These are phyloP conservation scores for Brachionus sp. DNA, from an alignment of 1,140 invertebrate species.

Conservation along the genomic window DNA sequence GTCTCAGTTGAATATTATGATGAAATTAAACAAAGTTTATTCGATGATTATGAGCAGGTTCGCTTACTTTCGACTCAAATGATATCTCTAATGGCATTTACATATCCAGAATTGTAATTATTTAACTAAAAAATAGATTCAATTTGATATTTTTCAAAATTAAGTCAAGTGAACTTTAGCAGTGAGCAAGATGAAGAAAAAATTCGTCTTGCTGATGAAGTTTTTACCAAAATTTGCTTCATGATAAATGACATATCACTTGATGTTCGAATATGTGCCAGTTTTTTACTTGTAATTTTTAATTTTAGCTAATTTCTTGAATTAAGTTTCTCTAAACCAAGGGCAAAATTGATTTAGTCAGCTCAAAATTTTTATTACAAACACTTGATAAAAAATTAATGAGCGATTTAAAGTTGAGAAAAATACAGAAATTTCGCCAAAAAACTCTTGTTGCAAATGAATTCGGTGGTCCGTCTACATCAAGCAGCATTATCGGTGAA, in stretches of 20 bases:
- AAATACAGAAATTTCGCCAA: constrained; percentile 2
- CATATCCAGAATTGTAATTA: constrained; percentile 78
- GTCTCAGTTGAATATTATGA: constrained; percentile 74
- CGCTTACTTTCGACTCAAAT: constrained; percentile 77
- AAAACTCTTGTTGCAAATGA: constrained; percentile 10
- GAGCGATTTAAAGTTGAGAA: constrained; percentile 78
- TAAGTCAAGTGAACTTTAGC: background rate
- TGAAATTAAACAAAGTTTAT: constrained; percentile 74
- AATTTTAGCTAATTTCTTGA: constrained; percentile 30
- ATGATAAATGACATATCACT: constrained; percentile 82
- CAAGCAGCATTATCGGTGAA: constrained; percentile 16
- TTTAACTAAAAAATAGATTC: background rate
- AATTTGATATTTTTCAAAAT: background rate
- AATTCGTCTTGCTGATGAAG: constrained; percentile 82
- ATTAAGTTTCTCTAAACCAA: constrained; percentile 55
- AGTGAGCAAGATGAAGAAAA: constrained; percentile 55
- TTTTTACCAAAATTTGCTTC: constrained; percentile 89
- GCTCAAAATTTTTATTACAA: constrained; percentile 82
- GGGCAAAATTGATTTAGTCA: constrained; percentile 80
- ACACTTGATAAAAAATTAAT: constrained; percentile 98
- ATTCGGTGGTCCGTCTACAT: background rate
- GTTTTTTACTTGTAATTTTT: constrained; percentile 54
- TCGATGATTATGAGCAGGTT: constrained; percentile 91
- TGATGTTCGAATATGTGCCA: constrained; percentile 60
- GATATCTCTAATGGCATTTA: constrained; percentile 76